Base-by-base conservation (phyloP, 1,140 invertebrate genomes). In the Pseudoatta argentina region DNA sequence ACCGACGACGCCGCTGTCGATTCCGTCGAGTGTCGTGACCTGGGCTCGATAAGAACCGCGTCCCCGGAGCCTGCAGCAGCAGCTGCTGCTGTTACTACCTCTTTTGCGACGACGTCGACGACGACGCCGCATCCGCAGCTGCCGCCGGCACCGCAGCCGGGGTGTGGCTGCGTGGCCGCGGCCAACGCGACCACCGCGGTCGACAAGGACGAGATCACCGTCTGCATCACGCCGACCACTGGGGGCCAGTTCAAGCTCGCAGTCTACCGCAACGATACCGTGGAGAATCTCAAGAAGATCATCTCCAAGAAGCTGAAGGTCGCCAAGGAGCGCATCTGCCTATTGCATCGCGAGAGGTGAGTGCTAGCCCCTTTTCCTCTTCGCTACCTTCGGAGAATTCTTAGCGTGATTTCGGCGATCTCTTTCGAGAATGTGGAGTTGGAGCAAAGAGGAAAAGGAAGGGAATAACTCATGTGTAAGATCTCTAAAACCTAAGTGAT, bases 221-320 rank as follows among this genome's bases (percentile, higher is more conserved):
- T 98, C 92, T 97, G 97, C 95, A 97, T 98, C 93, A 97, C 97
- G 92, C 98, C 98, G 88, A 99, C 98, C 76, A 99, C 98, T 85
- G 98, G 98, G 91, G 98, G 98, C 92, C 97, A 97, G 93, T 98
- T 99, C 94, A 97, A 97, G 91, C 96, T 99, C 87, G 97, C 96
- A 85, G 96, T 98, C 79, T 97, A 97, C 88, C 96, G 96, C 87
- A 96, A 97, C 91, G 97, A 98, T 88, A 98, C 97, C 86, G 97
- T 99, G 71, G 98, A 98, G 91, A 97, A 97, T 93, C 96, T 99
- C 18, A 98, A 99, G 95, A 98, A 98, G 95, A 96, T 98, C 67
- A 97, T 99, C 91, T 98, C 98, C n/a, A 98, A 98, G 95, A 97
- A 97, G 94, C 96, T 99, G 85, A 98, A 98, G 96, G 97, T 99